phyloP scores from a whole-genome alignment of 2,888 invertebrate species.

The Anarsia innoxiella region DNA sequence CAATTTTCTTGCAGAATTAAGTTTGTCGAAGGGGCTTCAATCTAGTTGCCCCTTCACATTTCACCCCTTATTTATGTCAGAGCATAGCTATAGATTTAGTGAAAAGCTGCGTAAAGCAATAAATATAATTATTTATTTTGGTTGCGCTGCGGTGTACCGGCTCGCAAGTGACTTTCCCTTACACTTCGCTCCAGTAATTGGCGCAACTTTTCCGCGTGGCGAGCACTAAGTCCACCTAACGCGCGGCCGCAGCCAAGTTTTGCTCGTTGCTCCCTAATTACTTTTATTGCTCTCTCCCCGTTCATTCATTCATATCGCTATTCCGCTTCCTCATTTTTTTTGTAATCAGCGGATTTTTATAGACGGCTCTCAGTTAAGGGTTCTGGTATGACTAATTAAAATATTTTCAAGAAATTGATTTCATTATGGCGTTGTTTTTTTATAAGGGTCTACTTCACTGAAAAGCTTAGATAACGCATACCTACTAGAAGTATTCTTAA shows the following conservation, averaged over 20 bases:
- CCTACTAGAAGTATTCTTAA: too few species aligned
- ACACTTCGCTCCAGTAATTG: slow-evolving; percentile 46
- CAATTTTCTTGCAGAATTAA: not conserved
- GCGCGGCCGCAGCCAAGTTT: slow-evolving; percentile 48
- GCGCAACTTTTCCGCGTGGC: slow-evolving; percentile 47
- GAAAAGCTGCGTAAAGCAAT: not conserved
- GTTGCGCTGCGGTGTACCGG: not conserved
- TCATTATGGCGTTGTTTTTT: too few species aligned
- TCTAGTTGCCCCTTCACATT: not conserved
- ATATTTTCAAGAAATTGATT: slow-evolving; percentile 9
- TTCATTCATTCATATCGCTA: slow-evolving; percentile 43
- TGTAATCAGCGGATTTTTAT: slow-evolving; percentile 17
- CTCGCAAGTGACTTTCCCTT: slow-evolving; percentile 19
- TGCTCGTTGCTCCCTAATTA: slow-evolving; percentile 50
- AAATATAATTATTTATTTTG: slow-evolving; percentile 1
- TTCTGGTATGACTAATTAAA: slow-evolving; percentile 13
- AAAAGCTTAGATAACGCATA: too few species aligned
- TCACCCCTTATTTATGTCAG: not conserved
- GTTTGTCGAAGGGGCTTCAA: not conserved
- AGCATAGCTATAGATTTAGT: not conserved
- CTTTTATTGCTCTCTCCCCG: slow-evolving; percentile 50
- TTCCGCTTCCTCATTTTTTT: slow-evolving; percentile 29
- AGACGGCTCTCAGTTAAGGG: slow-evolving; percentile 3
- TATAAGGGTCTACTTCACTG: too few species aligned
- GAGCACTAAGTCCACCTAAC: slow-evolving; percentile 50